Conservation (phyloP, 2,797 vertebrate species). For the Leptatherina wallacei region DNA sequence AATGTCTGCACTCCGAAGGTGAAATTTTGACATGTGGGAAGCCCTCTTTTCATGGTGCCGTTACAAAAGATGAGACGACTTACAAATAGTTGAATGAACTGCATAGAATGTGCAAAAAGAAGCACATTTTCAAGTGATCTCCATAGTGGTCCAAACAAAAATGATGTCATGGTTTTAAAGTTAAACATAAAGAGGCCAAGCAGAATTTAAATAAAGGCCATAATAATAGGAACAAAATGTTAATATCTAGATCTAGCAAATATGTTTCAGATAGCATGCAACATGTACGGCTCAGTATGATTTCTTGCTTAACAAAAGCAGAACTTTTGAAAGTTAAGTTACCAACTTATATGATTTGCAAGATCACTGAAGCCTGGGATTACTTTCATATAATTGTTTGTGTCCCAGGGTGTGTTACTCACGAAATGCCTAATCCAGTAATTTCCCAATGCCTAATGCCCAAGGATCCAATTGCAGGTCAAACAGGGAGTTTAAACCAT, state of each 20-base stretch:
- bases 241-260: constrained; percentile 28
- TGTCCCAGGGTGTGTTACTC: constrained; percentile 65
- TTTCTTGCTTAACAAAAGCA: constrained; percentile 28
- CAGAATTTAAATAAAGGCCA: constrained; percentile 56
- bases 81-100: constrained; percentile 69
- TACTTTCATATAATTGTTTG: constrained; percentile 71
- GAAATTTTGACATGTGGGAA: constrained; percentile 9
- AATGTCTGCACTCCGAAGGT: constrained; percentile 11
- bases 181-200: constrained; percentile 53
- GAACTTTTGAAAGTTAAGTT: constrained; percentile 26
- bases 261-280: constrained; percentile 45
- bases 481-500: constrained; percentile 60
- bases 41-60: constrained; percentile 59
- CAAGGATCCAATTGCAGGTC: constrained; percentile 71
- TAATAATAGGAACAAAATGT: constrained; percentile 42
- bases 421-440: constrained; percentile 68
- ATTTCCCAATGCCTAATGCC: constrained; percentile 59
- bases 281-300: constrained; percentile 59
- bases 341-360: constrained; percentile 43
- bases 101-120: constrained; percentile 59
- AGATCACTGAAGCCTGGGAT: constrained; percentile 57
- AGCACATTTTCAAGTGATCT: constrained; percentile 65
- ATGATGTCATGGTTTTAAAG: constrained; percentile 30
- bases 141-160: constrained; percentile 64
- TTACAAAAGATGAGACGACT: constrained; percentile 68